Conservation (phyloP, 2,113 vertebrate species). For the Myiozetetes cayanensis region DNA sequence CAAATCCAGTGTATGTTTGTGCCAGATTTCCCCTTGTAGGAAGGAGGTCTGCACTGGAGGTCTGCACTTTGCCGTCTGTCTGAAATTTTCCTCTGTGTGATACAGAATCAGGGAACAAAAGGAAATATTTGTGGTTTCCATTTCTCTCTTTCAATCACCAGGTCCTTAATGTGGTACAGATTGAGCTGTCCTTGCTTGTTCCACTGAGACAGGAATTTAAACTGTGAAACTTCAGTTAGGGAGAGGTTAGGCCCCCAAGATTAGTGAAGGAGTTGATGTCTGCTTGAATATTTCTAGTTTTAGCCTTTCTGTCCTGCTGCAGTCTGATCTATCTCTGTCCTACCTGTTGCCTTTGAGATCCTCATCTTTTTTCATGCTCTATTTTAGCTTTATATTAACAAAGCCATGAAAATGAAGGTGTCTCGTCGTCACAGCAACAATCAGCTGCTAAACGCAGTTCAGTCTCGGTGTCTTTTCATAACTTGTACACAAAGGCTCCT, state of each 20-base stretch:
- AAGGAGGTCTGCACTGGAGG: background rate
- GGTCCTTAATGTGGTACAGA: background rate
- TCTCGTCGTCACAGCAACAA: background rate
- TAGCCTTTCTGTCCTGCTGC: background rate
- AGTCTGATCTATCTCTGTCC: background rate
- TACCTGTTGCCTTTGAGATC: background rate
- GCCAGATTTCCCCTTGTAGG: background rate
- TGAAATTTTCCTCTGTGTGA: background rate
- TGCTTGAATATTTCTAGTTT: background rate
- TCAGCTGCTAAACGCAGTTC: background rate
- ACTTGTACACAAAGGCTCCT: background rate
- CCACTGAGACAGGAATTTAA: background rate
- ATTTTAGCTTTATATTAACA: background rate
- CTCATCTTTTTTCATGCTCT: background rate
- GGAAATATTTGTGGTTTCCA: background rate
- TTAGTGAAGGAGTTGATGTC: background rate
- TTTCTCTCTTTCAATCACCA: background rate
- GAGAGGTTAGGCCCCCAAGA: background rate
- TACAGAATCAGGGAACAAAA: background rate
- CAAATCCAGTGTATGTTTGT: background rate
- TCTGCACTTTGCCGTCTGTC: background rate
- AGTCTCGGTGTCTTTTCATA: background rate
- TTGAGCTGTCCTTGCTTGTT: background rate
- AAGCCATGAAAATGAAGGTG: background rate
- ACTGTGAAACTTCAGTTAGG: background rate